Percentiles rank a stretch among this genome's conserved stretches.
Conservation (phyloP, 2,888 invertebrate genomes). For the Rhagonycha lutea region DNA sequence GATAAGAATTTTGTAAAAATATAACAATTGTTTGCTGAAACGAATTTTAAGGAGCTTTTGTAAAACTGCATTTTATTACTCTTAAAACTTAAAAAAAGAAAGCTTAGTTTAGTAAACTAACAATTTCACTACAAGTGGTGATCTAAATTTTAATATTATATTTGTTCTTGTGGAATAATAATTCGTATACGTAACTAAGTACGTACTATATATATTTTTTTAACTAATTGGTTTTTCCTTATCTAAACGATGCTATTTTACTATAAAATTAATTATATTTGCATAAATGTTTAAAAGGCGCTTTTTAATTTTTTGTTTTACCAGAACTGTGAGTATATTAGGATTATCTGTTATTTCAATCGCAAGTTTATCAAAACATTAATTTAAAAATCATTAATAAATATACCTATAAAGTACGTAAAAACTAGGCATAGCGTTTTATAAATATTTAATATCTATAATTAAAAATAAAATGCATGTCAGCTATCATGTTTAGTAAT, state of each 20-base stretch:
- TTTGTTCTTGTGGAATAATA: background rate
- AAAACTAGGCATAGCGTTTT: background rate
- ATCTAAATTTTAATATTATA: background rate
- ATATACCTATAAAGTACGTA: background rate
- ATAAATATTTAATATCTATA: background rate
- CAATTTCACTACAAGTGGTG: background rate
- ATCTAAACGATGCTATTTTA: background rate
- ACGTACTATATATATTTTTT: background rate
- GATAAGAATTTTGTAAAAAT: background rate
- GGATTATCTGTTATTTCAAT: background rate
- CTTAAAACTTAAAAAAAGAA: background rate
- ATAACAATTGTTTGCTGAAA: background rate
- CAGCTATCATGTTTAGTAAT: constrained; percentile 12
- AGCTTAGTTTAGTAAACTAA: too few species aligned
- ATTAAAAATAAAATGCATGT: constrained; percentile 10
- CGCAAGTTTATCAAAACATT: background rate
- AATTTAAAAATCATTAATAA: background rate
- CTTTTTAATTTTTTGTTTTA: background rate
- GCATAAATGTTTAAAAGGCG: background rate
- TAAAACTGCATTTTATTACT: background rate
- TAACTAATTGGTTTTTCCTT: background rate
- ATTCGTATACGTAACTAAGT: background rate
- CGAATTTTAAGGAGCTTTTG: background rate
- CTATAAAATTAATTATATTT: background rate
- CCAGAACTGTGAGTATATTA: background rate